A percentile compares a stretch with the other conserved stretches of the same genome.
Conservation (phyloP, 2,113 vertebrate genomes). For the Tragelaphus scriptus region DNA sequence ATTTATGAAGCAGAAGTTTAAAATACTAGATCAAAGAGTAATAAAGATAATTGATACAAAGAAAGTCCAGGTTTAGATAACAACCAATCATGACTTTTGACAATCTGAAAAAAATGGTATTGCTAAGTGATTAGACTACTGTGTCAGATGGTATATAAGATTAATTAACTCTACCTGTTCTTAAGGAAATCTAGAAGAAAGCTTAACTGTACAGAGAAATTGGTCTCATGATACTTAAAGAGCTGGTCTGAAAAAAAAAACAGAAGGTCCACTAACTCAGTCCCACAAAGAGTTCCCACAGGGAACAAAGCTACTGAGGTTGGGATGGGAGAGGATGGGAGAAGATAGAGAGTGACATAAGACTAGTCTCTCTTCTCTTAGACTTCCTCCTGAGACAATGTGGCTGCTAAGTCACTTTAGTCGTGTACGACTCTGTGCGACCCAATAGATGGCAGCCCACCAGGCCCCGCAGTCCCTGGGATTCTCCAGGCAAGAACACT, state of each 20-base stretch:
- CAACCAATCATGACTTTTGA: background rate
- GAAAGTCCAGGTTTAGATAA: background rate
- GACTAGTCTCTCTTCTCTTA: background rate
- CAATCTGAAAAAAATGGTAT: background rate
- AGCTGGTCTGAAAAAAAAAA: background rate
- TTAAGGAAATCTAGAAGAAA: background rate
- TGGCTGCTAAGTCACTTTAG: too few relatives aligned
- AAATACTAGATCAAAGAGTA: background rate
- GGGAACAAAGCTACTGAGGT: background rate
- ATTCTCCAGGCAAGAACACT: too few relatives aligned
- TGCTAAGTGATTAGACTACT: background rate
- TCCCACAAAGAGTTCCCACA: background rate
- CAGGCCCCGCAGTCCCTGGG: too few relatives aligned
- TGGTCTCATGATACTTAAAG: background rate
- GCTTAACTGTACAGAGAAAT: background rate
- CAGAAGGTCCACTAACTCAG: background rate
- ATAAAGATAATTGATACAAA: background rate
- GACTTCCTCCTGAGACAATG: background rate
- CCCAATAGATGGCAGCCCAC: too few relatives aligned
- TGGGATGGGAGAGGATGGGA: rapidly evolving
- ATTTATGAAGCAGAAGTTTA: background rate
- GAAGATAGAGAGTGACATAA: background rate
- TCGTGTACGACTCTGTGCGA: too few relatives aligned
- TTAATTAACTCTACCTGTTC: background rate
- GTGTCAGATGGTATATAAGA: background rate